Base-by-base conservation (phyloP, 2,888 invertebrate species). In the Agrypnus murinus region DNA sequence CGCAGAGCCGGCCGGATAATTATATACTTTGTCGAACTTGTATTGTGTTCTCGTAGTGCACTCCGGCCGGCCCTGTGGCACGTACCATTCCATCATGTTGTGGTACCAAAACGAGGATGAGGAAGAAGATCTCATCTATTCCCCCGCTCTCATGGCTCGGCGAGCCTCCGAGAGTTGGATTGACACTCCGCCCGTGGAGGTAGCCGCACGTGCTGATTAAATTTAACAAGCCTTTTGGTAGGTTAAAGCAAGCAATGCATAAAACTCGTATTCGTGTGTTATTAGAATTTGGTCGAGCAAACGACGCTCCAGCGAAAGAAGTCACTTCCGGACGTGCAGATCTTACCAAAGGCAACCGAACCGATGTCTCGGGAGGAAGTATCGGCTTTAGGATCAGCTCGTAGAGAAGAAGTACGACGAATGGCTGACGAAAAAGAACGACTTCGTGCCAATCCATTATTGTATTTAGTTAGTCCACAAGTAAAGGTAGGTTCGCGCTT, bases 391-490 rank as follows among this genome's bases (percentile, higher is more conserved):
- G 97, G 97, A 81, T 96, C 96, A 74, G 95, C 96, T 79, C 91
- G 98, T 76, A 91, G 99, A 78, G 98, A 98, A 87, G 98, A 98
- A 86, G 90, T 98, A 78, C 92, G 98, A 82, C 90, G 95, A 79
- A 94, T 95, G 88, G 91, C 93, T 82, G 96, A 97, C 85, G 95
- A 96, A 87, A 91, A 93, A 77, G 97, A 98, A 87, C 92, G 95
- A 86, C 92, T 97, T 80, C 91, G 95, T 85, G 96, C 96, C 84
- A 98, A 98, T 89, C 98, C 98, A 81, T 90, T 98, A 82, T 92
- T 98, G 81, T 97, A 97, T 87, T 90, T 98, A 86, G 93, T 96
- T 91, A 97, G 96, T 93, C 98, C 98, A 84, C 95, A 96, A 90
- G 95, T 98, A 81, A 96, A 96, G 95, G 97, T 97, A 87, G 88